A percentile compares a stretch with the other conserved stretches of the same genome.
These are phyloP conservation scores for Scolopax rusticola DNA, from an alignment of 2,797 vertebrate species.

Conservation along the genomic window DNA sequence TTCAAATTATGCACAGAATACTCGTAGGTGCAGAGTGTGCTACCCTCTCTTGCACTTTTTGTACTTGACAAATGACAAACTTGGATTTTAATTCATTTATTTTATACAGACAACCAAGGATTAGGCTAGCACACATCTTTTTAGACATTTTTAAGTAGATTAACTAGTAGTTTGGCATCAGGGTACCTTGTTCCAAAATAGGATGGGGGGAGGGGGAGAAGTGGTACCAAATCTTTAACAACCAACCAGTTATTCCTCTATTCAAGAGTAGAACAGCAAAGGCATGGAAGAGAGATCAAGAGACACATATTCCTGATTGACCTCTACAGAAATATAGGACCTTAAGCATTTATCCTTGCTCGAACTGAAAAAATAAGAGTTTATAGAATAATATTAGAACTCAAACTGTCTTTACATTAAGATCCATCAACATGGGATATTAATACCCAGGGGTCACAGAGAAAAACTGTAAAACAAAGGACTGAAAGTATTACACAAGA, in stretches of 20 bases:
- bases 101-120: neutral
- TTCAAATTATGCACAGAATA: neutral
- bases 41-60: too few species aligned
- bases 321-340: neutral
- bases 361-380: neutral
- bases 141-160: neutral
- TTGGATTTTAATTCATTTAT: neutral
- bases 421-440: neutral
- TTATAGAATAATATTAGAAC: neutral
- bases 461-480: neutral
- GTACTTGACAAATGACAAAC: neutral
- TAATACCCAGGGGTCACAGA: neutral
- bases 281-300: neutral
- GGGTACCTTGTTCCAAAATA: neutral
- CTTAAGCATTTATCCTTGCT: slow-evolving; percentile 13
- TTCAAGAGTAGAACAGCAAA: neutral
- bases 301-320: neutral
- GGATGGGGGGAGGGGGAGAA: accelerated
- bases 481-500: neutral
- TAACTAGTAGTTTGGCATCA: neutral
- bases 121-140: neutral
- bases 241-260: neutral
- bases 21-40: neutral
- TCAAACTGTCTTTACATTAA: neutral
- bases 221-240: neutral